phyloP scores from a whole-genome alignment of 2,888 invertebrate genomes.

The Mystacides longicornis region DNA sequence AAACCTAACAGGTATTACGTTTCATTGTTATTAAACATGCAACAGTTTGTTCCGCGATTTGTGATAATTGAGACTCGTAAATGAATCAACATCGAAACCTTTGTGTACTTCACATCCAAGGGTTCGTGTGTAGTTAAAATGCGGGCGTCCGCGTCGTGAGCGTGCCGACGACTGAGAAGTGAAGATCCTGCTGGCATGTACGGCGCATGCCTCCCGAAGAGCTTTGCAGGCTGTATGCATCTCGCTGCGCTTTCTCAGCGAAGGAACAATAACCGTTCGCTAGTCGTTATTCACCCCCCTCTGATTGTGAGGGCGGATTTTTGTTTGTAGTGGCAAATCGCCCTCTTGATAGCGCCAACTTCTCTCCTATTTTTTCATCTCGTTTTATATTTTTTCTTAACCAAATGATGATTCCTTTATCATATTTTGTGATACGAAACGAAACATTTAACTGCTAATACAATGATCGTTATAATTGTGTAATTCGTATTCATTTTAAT shows the following conservation, averaged over 20 bases:
- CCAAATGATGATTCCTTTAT: no score
- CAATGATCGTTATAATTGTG: no score
- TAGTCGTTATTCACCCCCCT: constrained; percentile 12
- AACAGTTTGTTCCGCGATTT: constrained; percentile 12
- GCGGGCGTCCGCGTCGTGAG: constrained; percentile 15
- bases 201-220: constrained; percentile 11
- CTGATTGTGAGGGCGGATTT: constrained; percentile 11
- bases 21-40: constrained; percentile 7
- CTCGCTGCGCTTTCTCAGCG: constrained; percentile 19
- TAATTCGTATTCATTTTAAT: no score
- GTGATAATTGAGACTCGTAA: constrained; percentile 13
- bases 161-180: constrained; percentile 16
- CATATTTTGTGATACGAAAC: no score
- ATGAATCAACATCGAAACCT: constrained; percentile 13
- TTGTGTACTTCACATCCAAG: not conserved
- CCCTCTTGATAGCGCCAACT: constrained; percentile 6
- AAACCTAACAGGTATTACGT: constrained; percentile 1
- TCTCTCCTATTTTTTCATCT: not conserved
- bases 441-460: no score
- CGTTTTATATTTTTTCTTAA: not conserved
- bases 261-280: constrained; percentile 15
- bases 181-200: constrained; percentile 8
- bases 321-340: constrained; percentile 10
- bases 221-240: constrained; percentile 16
- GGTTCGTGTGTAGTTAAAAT: not conserved